Base-by-base conservation (phyloP, 1,140 invertebrate species). In the Alviniconcha marisindica region DNA sequence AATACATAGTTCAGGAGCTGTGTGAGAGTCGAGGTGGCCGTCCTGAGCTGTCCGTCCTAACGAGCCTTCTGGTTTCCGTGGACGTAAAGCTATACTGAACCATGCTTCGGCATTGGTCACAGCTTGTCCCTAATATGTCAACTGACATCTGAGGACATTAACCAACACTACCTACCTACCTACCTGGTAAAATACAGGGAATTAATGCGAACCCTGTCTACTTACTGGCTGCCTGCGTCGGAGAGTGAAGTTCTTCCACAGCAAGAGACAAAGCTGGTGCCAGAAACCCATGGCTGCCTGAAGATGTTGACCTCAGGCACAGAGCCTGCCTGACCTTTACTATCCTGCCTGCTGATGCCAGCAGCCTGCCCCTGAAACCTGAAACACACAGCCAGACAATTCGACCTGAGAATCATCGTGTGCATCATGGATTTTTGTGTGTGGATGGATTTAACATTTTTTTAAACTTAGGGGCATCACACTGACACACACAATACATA, bases 201-300 rank as follows among this genome's bases (percentile, higher is more conserved):
- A 51, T 60, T 31, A 28, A 31, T 40, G 77, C 69, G 24, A 38
- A n/a, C n/a, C n/a, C n/a, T n/a, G 44, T 31, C 33, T 69, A 88
- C 87, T 90, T 87, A 94, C 94, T 60, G 95, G 95, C 91, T 96
- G 96, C 80, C 96, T 94, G 92, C 94, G 95, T 93, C 97, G 96
- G 33, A 97, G 94, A 15, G 95, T 93, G 93, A 96, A 96, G 89
- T 97, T 97, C 92, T 98, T 98, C 97, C 97, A 97, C 88, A 97
- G 94, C 28, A 98, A 92, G 42, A 97, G 93, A 33, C 87, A n/a
- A 2, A 92, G 82, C 79, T 92, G 90, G 69, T 86, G 88, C 40
- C 86, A 83, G 73, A 91, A 91, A 18, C 90, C 89, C 91, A 92
- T 92, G 38, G 78, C 86, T 18, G 71, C 2, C 4, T 5, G 10